Evolutionary conservation across 2,113 vertebrate genomes (phyloP).

Genomic region (Pangasianodon hypophthalmus): DNA sequence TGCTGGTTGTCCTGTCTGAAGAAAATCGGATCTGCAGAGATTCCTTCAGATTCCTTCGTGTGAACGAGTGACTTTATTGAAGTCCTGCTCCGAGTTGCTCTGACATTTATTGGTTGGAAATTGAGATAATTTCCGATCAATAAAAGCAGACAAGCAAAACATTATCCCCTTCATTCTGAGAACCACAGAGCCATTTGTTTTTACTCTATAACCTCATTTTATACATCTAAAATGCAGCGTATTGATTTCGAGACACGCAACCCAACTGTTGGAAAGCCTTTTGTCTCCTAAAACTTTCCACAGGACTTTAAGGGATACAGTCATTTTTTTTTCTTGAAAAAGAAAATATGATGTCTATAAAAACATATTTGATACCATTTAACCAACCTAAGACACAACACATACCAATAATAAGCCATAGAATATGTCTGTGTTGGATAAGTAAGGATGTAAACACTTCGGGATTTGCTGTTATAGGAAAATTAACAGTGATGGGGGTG

Average conservation of each 20-base stretch:
- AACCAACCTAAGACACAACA: not conserved
- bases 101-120: constrained; percentile 61
- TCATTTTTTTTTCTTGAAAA: not conserved
- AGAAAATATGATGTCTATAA: not conserved
- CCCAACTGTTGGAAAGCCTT: not conserved
- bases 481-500: not conserved
- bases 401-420: not conserved
- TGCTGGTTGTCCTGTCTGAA: constrained; percentile 26
- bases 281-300: constrained; percentile 2
- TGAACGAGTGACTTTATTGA: constrained; percentile 47
- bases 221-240: constrained; percentile 33
- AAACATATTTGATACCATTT: not conserved
- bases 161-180: constrained; percentile 25
- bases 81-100: constrained; percentile 43
- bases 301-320: not conserved
- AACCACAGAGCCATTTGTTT: constrained; percentile 44
- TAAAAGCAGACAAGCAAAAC: constrained; percentile 56
- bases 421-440: not conserved
- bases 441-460: not conserved
- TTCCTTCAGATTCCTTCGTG: constrained; percentile 41
- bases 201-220: constrained; percentile 32
- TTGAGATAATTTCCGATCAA: constrained; percentile 58
- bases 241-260: constrained; percentile 23
- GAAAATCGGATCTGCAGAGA: constrained; percentile 16
- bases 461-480: not conserved